phyloP scores from a whole-genome alignment of 2,113 vertebrate species.

The Ciconia stormi region DNA sequence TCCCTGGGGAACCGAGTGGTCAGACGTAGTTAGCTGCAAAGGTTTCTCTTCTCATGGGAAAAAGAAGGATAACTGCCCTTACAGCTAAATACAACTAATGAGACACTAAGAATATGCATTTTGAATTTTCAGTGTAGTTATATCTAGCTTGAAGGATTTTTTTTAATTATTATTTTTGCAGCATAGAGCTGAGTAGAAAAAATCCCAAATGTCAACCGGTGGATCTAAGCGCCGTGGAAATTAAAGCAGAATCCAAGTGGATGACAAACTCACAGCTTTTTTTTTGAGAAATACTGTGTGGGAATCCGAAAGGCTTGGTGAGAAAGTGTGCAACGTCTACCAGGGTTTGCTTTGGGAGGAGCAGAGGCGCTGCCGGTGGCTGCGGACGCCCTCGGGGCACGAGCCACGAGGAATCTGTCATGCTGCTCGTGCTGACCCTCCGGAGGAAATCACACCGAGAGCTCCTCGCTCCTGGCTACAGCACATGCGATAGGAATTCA shows the following conservation, averaged over 20 bases:
- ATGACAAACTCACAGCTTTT: not conserved
- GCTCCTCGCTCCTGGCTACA: not conserved
- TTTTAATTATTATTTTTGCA: not conserved
- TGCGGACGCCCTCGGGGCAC: not conserved
- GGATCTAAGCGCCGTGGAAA: not conserved
- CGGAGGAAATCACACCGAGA: not conserved
- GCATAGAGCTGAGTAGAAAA: not conserved
- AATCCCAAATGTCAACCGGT: not conserved
- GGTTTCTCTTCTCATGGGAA: not conserved
- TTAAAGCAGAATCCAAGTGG: not conserved
- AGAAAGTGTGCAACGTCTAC: accelerated
- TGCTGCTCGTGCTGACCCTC: not conserved
- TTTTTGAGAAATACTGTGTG: accelerated
- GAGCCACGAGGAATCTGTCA: too few relatives aligned
- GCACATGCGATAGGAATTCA: not conserved
- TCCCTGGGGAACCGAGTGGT: accelerated
- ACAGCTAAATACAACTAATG: not conserved
- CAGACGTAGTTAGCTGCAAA: accelerated
- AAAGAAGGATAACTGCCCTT: not conserved
- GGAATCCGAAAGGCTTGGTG: not conserved
- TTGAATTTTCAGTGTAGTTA: too few relatives aligned
- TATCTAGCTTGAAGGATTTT: not conserved
- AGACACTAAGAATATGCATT: too few relatives aligned
- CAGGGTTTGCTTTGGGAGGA: not conserved
- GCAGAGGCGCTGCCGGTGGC: not conserved